Evolutionary conservation across 2,888 invertebrate species (phyloP).

Genomic region (Hybos culiciformis): DNA sequence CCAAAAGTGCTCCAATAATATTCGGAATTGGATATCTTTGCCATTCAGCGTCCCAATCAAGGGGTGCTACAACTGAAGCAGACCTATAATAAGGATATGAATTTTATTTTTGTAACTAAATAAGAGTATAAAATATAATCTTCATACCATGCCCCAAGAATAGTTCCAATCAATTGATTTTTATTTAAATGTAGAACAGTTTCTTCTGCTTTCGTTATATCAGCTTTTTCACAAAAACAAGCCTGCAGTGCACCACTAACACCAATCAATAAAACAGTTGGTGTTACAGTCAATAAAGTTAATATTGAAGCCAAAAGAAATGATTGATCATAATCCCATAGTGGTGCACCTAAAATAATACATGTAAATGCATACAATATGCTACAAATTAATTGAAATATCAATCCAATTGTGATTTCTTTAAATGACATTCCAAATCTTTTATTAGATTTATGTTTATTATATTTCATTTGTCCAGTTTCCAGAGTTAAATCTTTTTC

Average conservation of each 20-base stretch:
- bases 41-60: constrained; percentile 81
- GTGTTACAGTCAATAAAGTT: constrained; percentile 31
- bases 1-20: constrained; percentile 45
- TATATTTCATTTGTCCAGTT: too few relatives aligned
- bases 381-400: constrained; percentile 28
- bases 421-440: constrained; percentile 21
- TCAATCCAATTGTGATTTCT: constrained; percentile 26
- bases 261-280: constrained; percentile 31
- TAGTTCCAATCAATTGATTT: constrained; percentile 31
- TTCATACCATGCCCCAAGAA: constrained; percentile 70
- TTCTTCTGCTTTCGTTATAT: constrained; percentile 30
- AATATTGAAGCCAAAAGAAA: constrained; percentile 31
- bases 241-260: constrained; percentile 32
- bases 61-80: constrained; percentile 64
- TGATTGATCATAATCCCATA: constrained; percentile 33
- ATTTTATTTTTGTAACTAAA: too few relatives aligned
- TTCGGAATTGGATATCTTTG: constrained; percentile 60
- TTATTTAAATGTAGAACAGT: constrained; percentile 31
- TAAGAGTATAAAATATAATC: too few relatives aligned
- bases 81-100: too few relatives aligned
- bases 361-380: constrained; percentile 31
- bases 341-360: constrained; percentile 34
- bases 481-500: too few relatives aligned
- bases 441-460: constrained; percentile 27
- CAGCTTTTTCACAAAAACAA: constrained; percentile 33